Conservation (phyloP, 1,140 invertebrate species). For the Drosophila kurseongensis region DNA sequence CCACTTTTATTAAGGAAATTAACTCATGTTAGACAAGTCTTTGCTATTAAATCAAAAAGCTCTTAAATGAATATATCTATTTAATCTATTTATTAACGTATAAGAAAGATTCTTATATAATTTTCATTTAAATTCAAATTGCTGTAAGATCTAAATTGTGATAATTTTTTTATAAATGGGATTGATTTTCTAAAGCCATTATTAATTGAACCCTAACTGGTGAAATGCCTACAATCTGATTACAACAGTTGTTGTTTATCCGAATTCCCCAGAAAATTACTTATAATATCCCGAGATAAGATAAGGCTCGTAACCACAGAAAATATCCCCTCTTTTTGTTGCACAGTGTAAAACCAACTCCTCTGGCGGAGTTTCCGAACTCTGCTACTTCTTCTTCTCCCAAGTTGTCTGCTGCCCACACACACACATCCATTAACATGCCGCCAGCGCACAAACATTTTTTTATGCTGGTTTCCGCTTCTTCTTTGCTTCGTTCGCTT, state of each 20-base stretch:
- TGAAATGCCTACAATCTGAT: neutral
- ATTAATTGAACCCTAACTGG: too few relatives aligned
- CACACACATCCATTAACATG: constrained; percentile 30
- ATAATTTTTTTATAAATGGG: too few relatives aligned
- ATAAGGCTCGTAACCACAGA: neutral
- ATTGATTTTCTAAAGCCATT: too few relatives aligned
- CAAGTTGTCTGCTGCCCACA: constrained; percentile 73
- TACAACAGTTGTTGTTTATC: neutral
- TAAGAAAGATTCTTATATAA: too few relatives aligned
- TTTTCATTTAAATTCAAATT: too few relatives aligned
- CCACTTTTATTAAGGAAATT: too few relatives aligned
- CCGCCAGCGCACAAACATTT: constrained; percentile 69
- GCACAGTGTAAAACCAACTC: constrained; percentile 27
- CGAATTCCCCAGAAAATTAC: neutral
- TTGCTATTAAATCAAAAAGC: too few relatives aligned
- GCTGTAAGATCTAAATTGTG: too few relatives aligned
- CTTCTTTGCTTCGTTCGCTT: constrained; percentile 32
- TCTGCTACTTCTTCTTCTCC: constrained; percentile 58
- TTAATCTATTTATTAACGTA: too few relatives aligned
- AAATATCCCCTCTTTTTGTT: constrained; percentile 12
- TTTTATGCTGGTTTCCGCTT: constrained; percentile 52
- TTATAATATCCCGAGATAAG: neutral
- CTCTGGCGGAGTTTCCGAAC: constrained; percentile 55
- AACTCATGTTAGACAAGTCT: too few relatives aligned
- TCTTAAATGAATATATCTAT: too few relatives aligned